phyloP scores from a whole-genome alignment of 2,888 invertebrate genomes.

The Lepas anatifera region DNA sequence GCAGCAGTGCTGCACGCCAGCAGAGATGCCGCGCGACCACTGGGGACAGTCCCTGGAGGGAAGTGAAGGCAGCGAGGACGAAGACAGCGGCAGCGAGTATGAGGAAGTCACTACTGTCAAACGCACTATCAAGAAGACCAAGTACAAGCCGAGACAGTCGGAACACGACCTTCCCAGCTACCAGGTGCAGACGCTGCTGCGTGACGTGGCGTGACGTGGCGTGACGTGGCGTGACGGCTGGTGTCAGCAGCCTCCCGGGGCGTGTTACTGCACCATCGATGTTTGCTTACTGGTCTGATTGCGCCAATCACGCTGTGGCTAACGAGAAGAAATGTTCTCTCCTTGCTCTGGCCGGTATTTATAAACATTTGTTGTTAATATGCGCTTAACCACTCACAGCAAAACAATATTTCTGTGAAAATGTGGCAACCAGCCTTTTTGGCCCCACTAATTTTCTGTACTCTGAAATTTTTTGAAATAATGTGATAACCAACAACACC shows the following conservation, averaged over 20 bases:
- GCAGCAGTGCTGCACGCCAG: too few relatives aligned
- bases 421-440: too few relatives aligned
- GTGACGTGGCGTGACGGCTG: not conserved
- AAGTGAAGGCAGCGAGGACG: not conserved
- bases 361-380: too few relatives aligned
- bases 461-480: too few relatives aligned
- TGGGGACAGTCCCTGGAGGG: not conserved
- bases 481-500: too few relatives aligned
- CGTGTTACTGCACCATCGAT: not conserved
- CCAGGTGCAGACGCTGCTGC: not conserved
- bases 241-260: not conserved
- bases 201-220: not conserved
- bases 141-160: not conserved
- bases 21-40: not conserved
- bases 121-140: constrained; percentile 31
- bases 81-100: constrained; percentile 1
- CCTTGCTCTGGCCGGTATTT: too few relatives aligned
- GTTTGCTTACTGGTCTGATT: not conserved
- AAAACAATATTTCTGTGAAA: too few relatives aligned
- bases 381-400: too few relatives aligned
- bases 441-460: too few relatives aligned
- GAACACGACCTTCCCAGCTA: not conserved
- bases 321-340: too few relatives aligned
- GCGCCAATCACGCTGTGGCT: not conserved
- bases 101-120: not conserved